Percentiles rank a stretch among this genome's conserved stretches.
These are phyloP conservation scores for Meliscaeva auricollis DNA, from an alignment of 2,888 invertebrate species.

Conservation along the genomic window DNA sequence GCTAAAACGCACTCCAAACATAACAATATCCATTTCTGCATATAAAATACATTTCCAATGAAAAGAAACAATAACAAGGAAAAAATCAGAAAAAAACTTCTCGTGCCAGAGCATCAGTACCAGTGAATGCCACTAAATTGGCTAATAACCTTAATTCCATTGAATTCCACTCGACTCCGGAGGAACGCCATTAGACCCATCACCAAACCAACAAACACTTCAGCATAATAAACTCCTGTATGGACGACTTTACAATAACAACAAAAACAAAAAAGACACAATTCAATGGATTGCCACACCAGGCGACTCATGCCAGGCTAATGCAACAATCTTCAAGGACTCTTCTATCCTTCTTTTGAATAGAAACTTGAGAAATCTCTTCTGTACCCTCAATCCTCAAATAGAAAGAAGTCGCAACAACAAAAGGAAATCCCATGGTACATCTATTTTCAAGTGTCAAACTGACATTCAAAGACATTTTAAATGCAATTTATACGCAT, in stretches of 20 bases:
- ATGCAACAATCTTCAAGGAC: conserved; percentile 53
- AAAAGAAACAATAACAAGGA: conserved; percentile 41
- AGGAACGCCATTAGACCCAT: conserved; percentile 53
- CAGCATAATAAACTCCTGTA: conserved; percentile 73
- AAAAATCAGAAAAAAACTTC: conserved; percentile 32
- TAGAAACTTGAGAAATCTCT: conserved; percentile 48
- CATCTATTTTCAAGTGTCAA: conserved; percentile 78
- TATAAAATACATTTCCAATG: conserved; percentile 31
- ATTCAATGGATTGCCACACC: conserved; percentile 70
- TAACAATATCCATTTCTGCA: conserved; percentile 49
- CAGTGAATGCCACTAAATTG: conserved; percentile 65
- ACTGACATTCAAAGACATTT: conserved; percentile 77
- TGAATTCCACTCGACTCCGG: conserved; percentile 67
- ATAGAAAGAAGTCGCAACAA: conserved; percentile 30
- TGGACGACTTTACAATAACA: conserved; percentile 54
- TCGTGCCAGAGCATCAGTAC: conserved; percentile 63
- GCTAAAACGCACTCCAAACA: conserved; percentile 32
- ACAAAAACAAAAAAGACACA: conserved; percentile 9
- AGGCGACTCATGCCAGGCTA: conserved; percentile 68
- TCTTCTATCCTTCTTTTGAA: conserved; percentile 28
- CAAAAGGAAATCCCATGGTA: conserved; percentile 69
- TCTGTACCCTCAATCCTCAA: too few species aligned
- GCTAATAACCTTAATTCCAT: conserved; percentile 75
- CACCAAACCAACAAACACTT: conserved; percentile 34
- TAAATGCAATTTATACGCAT: conserved; percentile 77